Base-by-base conservation (phyloP, 2,888 invertebrate genomes). In the Campaea margaritaria region DNA sequence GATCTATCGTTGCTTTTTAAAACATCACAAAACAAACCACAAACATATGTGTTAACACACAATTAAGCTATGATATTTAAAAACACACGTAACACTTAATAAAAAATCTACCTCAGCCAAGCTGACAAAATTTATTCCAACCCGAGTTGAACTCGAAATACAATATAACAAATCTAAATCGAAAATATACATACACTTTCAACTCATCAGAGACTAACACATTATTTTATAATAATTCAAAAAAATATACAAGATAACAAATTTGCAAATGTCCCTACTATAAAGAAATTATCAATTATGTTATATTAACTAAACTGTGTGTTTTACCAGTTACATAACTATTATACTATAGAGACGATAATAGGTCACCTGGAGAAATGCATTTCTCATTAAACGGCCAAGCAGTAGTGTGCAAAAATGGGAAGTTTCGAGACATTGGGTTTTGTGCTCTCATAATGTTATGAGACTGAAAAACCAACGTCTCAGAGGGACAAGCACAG, bases 51-150 rank as follows among this genome's bases (percentile, higher is more conserved):
- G 15, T 12, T 31, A 8, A 34, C 15, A 43, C 43, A 49, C 55
- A 56, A 36, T 15, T 13, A 52, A 43, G 43, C 43, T 0, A 4
- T 51, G 42, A 43, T 51, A 42, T 36, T 71, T 58, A 67, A 44
- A 56, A 64, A 68, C 65, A 68, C 62, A 76, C 68, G 73, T 64
- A 63, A 68, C 58, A 56, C 64, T 65, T 58, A 85, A 82, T 79
- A 69, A 85, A 86, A 76, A 81, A 75, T 80, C 76, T 77, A 78
- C 81, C 83, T 80, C 85, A 87, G 83, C 86, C 82, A 78, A 62
- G 83, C 85, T 85, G 83, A 76, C 67, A n/a, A 70, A 62, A 63
- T 86, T 87, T 86, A 85, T 86, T 85, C 64, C 70, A 79, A 79
- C 73, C 72, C 75, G 81, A 85, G 82, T 83, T 70, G 70, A 79